These are phyloP conservation scores for Zaprionus nigranus DNA, from an alignment of 1,140 invertebrate genomes.

Conservation along the genomic window DNA sequence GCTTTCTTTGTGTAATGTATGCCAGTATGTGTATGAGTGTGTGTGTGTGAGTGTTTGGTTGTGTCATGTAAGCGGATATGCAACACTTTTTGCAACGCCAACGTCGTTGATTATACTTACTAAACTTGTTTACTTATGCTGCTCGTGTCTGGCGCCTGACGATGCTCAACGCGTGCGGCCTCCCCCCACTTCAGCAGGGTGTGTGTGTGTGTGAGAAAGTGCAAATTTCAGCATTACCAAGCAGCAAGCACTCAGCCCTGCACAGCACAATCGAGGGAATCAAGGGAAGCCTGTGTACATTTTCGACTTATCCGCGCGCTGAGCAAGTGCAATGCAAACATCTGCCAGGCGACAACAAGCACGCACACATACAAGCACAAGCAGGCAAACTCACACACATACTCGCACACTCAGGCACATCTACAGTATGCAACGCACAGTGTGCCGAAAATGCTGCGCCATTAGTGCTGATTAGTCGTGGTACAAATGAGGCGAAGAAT, in stretches of 20 bases:
- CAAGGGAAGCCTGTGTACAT: conserved; percentile 59
- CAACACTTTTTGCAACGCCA: conserved; percentile 58
- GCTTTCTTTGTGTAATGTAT: neutral
- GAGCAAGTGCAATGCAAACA: conserved; percentile 70
- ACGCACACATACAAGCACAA: neutral
- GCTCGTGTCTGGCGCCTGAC: conserved; percentile 39
- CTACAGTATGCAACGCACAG: neutral
- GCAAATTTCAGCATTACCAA: conserved; percentile 75
- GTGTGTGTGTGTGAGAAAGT: conserved; percentile 49
- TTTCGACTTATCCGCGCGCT: conserved; percentile 71
- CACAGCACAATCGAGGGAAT: conserved; percentile 27
- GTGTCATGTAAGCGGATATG: conserved; percentile 75
- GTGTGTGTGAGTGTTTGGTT: conserved; percentile 36
- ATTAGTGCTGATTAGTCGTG: conserved; percentile 25
- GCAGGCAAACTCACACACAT: neutral
- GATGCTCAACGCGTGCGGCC: neutral
- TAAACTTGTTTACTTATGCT: conserved; percentile 80
- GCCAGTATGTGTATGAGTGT: conserved; percentile 18
- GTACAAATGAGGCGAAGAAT: neutral
- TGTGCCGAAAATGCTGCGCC: conserved; percentile 11
- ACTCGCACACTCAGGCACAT: neutral
- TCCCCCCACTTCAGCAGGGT: neutral
- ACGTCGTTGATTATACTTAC: conserved; percentile 76
- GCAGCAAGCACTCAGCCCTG: conserved; percentile 35
- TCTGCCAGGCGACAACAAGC: conserved; percentile 23